phyloP scores from a whole-genome alignment of 2,113 vertebrate species.

The Tupaia chinensis region DNA sequence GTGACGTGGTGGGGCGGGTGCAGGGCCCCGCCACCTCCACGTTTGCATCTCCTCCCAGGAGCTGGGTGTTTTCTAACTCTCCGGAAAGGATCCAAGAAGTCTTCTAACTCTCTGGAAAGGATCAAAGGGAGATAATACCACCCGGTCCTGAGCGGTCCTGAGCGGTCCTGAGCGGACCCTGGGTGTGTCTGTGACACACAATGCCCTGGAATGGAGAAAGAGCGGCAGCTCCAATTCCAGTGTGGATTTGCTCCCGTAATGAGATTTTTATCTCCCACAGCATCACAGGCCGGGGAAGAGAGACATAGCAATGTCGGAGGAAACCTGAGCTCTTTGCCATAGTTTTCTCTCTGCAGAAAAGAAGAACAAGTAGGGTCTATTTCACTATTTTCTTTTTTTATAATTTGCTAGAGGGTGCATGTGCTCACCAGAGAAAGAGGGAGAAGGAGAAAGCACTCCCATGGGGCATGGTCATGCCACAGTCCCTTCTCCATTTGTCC shows the following conservation, averaged over 20 bases:
- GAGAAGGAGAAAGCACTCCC: too few relatives aligned
- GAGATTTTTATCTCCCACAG: background rate
- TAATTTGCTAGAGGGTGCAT: too few relatives aligned
- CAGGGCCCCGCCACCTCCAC: background rate
- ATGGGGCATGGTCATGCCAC: too few relatives aligned
- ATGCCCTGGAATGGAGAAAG: background rate
- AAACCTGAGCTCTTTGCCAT: background rate
- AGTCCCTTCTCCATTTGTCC: too few relatives aligned
- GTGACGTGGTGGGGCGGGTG: background rate
- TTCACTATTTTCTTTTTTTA: background rate
- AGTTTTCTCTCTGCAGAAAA: background rate
- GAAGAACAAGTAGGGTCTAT: too few relatives aligned
- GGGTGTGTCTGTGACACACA: accelerated
- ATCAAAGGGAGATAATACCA: background rate
- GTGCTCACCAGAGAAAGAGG: too few relatives aligned
- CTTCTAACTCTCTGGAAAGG: background rate
- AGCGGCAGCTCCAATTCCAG: background rate
- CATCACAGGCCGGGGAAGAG: background rate
- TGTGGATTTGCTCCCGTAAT: background rate
- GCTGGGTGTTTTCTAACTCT: background rate
- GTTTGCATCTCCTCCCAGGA: background rate
- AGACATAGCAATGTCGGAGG: background rate
- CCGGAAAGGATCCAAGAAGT: background rate
- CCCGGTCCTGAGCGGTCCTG: too few relatives aligned
- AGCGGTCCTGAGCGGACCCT: background rate